These are phyloP conservation scores for Hassar affinis DNA, from an alignment of 2,113 vertebrate species.

Conservation along the genomic window DNA sequence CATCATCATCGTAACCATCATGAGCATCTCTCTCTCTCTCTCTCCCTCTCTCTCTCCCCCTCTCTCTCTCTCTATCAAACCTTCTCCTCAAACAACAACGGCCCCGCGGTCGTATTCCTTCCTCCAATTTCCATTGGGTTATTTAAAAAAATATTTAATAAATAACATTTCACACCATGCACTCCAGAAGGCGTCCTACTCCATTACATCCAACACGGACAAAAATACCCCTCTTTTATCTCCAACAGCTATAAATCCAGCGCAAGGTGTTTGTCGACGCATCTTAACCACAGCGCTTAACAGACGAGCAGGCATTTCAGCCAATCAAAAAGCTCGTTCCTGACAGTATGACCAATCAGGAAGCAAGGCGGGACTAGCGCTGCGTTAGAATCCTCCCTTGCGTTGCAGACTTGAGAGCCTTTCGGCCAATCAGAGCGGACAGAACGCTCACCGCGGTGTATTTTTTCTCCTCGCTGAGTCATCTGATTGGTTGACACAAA, in stretches of 20 bases:
- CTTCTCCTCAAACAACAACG: constrained; percentile 62
- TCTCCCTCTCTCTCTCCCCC: constrained; percentile 43
- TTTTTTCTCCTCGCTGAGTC: constrained; percentile 31
- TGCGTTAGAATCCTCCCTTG: background rate
- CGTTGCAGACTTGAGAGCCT: background rate
- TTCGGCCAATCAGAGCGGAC: background rate
- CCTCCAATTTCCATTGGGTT: constrained; percentile 47
- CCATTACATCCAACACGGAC: constrained; percentile 64
- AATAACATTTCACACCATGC: background rate
- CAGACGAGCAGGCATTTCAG: constrained; percentile 37
- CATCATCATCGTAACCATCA: constrained; percentile 73
- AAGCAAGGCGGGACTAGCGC: background rate
- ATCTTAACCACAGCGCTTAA: constrained; percentile 30
- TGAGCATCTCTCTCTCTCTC: constrained; percentile 58
- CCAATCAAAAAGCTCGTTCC: background rate
- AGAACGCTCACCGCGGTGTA: background rate
- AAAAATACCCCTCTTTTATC: constrained; percentile 46
- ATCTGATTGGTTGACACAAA: constrained; percentile 34
- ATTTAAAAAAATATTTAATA: constrained; percentile 20
- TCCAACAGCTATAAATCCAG: constrained; percentile 57
- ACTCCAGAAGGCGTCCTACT: constrained; percentile 51
- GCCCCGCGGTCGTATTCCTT: constrained; percentile 37
- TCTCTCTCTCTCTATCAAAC: constrained; percentile 70
- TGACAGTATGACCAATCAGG: constrained; percentile 15
- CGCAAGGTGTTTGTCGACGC: constrained; percentile 65